Conservation (phyloP, 2,113 vertebrate species). For the Pelmatolapia mariae region DNA sequence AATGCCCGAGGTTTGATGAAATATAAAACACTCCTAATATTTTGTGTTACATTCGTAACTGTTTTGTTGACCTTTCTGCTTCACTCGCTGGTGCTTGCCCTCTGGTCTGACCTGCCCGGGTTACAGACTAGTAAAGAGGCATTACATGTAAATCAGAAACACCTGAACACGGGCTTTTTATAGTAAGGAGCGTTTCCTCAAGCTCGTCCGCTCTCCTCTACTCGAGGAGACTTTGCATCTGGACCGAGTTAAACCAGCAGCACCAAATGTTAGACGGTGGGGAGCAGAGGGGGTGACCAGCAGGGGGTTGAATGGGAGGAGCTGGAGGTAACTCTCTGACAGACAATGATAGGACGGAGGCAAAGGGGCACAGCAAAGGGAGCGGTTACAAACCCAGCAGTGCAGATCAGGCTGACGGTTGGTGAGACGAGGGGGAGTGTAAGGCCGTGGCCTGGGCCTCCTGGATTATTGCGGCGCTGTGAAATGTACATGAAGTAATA, state of each 20-base stretch:
- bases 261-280: constrained; percentile 50
- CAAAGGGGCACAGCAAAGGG: background rate
- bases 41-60: background rate
- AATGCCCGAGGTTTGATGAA: background rate
- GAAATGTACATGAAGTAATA: constrained; percentile 49
- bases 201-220: background rate
- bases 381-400: background rate
- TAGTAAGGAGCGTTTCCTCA: background rate
- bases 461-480: constrained; percentile 36
- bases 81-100: background rate
- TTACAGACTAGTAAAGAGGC: background rate
- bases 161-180: background rate
- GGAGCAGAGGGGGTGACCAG: constrained; percentile 15
- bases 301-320: background rate
- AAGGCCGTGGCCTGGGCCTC: background rate
- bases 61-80: background rate
- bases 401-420: background rate
- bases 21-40: background rate
- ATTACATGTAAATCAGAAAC: constrained; percentile 1
- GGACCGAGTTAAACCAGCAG: constrained; percentile 52
- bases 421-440: background rate
- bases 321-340: background rate
- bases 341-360: background rate
- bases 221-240: constrained; percentile 46
- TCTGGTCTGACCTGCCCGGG: background rate